Conservation (phyloP, 2,797 vertebrate species). For the Clarias platycephalus region DNA sequence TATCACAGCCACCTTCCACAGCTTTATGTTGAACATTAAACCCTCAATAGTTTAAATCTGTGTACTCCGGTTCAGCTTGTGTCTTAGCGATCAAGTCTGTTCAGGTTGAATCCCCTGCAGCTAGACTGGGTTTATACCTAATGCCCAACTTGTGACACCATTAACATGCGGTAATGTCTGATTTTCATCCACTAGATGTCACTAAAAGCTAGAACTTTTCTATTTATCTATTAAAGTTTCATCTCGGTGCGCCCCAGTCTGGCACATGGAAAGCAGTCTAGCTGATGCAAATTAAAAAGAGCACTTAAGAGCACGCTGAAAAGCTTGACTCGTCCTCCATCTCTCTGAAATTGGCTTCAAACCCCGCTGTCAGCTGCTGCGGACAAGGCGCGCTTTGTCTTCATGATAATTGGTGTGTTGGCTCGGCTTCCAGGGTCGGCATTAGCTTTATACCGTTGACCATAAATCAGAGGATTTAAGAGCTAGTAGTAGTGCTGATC, state of each 20-base stretch:
- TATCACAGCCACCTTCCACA: not conserved
- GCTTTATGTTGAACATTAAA: not conserved
- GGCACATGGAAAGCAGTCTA: not conserved
- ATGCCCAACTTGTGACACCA: not conserved
- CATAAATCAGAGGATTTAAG: conserved; percentile 27
- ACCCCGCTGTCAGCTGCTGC: not conserved
- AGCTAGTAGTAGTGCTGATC: not conserved
- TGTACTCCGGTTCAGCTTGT: not conserved
- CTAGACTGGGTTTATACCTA: not conserved
- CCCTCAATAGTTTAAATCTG: no score
- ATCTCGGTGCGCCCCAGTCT: not conserved
- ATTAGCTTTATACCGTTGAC: not conserved
- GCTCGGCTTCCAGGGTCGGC: conserved; percentile 12
- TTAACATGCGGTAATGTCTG: not conserved
- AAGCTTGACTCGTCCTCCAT: not conserved
- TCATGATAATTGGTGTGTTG: conserved; percentile 28
- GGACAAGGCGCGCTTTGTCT: conserved; percentile 8
- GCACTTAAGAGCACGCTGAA: conserved; percentile 3
- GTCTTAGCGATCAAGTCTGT: no score
- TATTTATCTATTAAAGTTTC: not conserved
- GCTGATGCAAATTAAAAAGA: conserved; percentile 1
- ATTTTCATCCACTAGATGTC: not conserved
- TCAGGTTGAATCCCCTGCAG: not conserved
- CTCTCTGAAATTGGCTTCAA: conserved; percentile 8
- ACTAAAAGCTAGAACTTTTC: not conserved